Evolutionary conservation across 2,113 vertebrate species (phyloP).

Genomic region (Rhinoderma darwinii): DNA sequence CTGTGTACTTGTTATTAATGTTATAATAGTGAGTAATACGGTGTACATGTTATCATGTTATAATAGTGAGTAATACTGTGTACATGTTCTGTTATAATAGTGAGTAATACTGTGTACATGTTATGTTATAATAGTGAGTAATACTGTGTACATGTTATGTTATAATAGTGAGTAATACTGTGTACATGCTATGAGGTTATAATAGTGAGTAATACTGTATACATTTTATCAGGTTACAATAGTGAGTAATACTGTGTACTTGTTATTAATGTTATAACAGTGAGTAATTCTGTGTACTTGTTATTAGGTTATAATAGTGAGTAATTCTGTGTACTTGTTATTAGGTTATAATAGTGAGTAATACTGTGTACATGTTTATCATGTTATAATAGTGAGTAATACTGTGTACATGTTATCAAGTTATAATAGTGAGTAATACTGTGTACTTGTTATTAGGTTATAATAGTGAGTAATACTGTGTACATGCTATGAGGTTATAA

Average conservation of each 20-base stretch:
- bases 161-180: background rate
- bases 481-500: background rate
- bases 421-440: background rate
- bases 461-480: background rate
- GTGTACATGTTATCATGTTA: background rate
- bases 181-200: background rate
- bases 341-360: background rate
- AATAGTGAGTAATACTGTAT: background rate
- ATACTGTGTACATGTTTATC: background rate
- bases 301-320: background rate
- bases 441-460: background rate
- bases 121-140: background rate
- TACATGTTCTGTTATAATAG: background rate
- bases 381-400: background rate
- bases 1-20: background rate
- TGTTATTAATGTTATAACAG: background rate
- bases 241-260: background rate
- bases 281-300: background rate
- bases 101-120: background rate
- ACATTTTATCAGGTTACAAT: background rate
- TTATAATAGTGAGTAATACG: background rate
- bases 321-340: background rate
- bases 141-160: background rate
- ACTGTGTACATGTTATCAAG: background rate
- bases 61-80: background rate